Base-by-base conservation (phyloP, 2,113 vertebrate species). In the Alligator sinensis region DNA sequence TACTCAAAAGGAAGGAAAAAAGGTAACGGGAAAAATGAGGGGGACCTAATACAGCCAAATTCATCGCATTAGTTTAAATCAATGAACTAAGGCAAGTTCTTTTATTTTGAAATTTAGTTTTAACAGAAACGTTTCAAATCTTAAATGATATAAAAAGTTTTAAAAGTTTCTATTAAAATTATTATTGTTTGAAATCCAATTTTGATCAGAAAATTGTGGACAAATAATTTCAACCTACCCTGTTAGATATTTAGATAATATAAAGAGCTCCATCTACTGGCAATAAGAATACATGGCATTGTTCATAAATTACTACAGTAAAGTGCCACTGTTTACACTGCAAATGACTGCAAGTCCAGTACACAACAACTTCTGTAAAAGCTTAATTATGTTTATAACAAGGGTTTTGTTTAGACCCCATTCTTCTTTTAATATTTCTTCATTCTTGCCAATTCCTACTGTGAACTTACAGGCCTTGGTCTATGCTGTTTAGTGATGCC, bases 261-360 rank as follows among this genome's bases (percentile, higher is more conserved):
- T 92, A 96, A 96, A 96, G 92, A 95, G 96, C 92, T 92, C 92
- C 96, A 96, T 90, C 96, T 96, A 95, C 94, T 74, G 96, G 95
- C 88, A 94, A 72, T 70, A 92, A 75, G 84, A 87, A 8, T 68
- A 88, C 80, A 88, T 81, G 87, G 61, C 95, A 94, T 28, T 82
- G 75, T 77, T 93, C 34, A 1, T 54, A 79, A 87, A 4, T 61
- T 77, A 54, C 12, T 63, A 55, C 27, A 17, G 68, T 47, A 72
- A 89, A 47, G 68, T 83, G 60, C 19, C 54, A 22, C 34, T 86
- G 91, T 34, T 66, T 0, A 1, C 18, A 55, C 11, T n/a, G 27
- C 21, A 86, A 80, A 90, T 25, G n/a, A 38, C 59, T 74, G 34
- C 14, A 15, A 88, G 57, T 68, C 66, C 30, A 86, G 30, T 81